These are phyloP conservation scores for Coleophora deauratella DNA, from an alignment of 2,888 invertebrate genomes.

Conservation along the genomic window DNA sequence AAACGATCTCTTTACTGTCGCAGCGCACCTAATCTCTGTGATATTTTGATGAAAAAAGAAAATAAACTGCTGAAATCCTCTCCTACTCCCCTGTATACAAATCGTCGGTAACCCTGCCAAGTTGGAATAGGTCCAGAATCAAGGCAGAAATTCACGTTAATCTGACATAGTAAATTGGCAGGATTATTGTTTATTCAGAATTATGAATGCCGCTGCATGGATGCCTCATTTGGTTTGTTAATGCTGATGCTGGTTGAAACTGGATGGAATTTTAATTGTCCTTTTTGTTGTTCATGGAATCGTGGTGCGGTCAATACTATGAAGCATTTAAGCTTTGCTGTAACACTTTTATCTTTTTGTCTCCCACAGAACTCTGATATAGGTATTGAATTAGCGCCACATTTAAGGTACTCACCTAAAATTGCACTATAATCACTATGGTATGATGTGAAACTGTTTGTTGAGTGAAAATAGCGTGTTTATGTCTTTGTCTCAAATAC, in stretches of 20 bases:
- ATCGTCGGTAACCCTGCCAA: constrained; percentile 46
- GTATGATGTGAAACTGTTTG: too few relatives aligned
- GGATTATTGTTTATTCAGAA: constrained; percentile 40
- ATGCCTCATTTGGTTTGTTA: background rate
- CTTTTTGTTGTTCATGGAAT: too few relatives aligned
- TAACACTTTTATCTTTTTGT: too few relatives aligned
- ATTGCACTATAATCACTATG: too few relatives aligned
- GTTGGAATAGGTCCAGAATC: constrained; percentile 44
- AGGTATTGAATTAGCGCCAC: too few relatives aligned
- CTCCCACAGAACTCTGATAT: too few relatives aligned
- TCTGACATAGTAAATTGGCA: constrained; percentile 39
- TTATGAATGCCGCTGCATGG: constrained; percentile 10
- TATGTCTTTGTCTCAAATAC: too few relatives aligned
- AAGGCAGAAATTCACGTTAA: constrained; percentile 35
- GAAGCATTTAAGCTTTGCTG: too few relatives aligned
- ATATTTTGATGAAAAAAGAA: constrained; percentile 43
- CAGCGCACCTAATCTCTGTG: constrained; percentile 18
- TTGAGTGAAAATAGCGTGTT: too few relatives aligned
- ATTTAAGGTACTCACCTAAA: too few relatives aligned
- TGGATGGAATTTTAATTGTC: too few relatives aligned
- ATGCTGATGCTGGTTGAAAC: background rate
- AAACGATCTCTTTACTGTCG: background rate
- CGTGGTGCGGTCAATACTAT: too few relatives aligned
- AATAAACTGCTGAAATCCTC: constrained; percentile 6
- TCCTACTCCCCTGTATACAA: constrained; percentile 30